These are phyloP conservation scores for Sterna hirundo DNA, from an alignment of 2,113 vertebrate genomes.

Conservation along the genomic window DNA sequence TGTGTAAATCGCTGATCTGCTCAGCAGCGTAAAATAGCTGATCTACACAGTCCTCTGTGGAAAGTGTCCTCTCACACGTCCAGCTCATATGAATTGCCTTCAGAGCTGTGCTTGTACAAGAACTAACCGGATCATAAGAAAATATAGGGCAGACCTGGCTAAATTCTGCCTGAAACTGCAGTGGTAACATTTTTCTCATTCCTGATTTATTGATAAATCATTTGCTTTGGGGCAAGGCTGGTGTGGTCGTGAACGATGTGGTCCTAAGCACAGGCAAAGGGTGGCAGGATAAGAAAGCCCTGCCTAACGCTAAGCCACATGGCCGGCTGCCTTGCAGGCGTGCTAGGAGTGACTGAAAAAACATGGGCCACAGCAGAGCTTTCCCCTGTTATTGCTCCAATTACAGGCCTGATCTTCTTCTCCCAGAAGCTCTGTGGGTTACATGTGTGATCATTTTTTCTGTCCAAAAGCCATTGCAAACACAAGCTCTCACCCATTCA, in stretches of 20 bases:
- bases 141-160: neutral
- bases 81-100: neutral
- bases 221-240: neutral
- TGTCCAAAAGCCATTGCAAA: neutral
- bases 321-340: fast-evolving
- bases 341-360: neutral
- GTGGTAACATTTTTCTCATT: neutral
- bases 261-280: neutral
- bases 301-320: fast-evolving
- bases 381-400: neutral
- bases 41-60: neutral
- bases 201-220: neutral
- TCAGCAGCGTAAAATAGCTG: neutral
- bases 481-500: neutral
- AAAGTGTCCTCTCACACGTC: neutral
- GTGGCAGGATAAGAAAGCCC: neutral
- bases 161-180: neutral
- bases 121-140: neutral
- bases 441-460: neutral
- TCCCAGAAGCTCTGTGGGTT: neutral
- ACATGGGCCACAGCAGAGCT: neutral
- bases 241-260: neutral
- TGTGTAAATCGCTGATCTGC: neutral
- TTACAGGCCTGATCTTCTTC: neutral
- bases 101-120: neutral